Percentiles rank a stretch among this genome's conserved stretches.
Conservation (phyloP, 2,888 invertebrate species). For the Phrixothrix hirtus region DNA sequence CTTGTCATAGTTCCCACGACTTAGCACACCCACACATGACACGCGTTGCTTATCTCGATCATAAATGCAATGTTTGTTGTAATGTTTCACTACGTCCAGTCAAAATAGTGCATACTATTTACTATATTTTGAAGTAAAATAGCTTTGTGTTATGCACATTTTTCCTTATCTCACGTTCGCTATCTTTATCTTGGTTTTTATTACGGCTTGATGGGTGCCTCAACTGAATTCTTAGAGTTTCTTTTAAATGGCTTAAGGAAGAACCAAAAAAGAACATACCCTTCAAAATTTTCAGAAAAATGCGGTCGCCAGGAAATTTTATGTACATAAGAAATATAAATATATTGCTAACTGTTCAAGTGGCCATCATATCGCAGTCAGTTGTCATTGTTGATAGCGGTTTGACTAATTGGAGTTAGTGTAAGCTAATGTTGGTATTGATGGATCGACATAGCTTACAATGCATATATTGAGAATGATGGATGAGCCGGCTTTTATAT, state of each 20-base stretch:
- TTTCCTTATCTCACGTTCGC: slow-evolving; percentile 7
- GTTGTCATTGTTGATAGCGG: slow-evolving; percentile 39
- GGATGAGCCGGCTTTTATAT: slow-evolving; percentile 34
- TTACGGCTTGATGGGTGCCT: background rate
- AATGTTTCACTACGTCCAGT: slow-evolving; percentile 4
- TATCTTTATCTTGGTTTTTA: background rate
- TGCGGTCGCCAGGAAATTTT: too few species aligned
- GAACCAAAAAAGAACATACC: too few species aligned
- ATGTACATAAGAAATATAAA: too few species aligned
- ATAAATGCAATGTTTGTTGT: slow-evolving; percentile 26
- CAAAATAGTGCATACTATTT: slow-evolving; percentile 8
- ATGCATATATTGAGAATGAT: slow-evolving; percentile 38
- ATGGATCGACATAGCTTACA: slow-evolving; percentile 47
- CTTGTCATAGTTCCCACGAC: slow-evolving; percentile 45
- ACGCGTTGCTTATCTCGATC: slow-evolving; percentile 40
- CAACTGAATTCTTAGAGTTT: background rate
- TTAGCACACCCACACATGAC: slow-evolving; percentile 43
- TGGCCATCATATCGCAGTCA: slow-evolving; percentile 13
- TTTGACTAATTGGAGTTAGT: slow-evolving; percentile 43
- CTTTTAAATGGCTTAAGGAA: too few species aligned
- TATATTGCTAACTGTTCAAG: slow-evolving; percentile 11
- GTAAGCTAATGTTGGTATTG: slow-evolving; percentile 50
- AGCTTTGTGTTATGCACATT: background rate
- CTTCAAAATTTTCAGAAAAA: too few species aligned
- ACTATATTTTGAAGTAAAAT: slow-evolving; percentile 2